Evolutionary conservation across 2,888 invertebrate species (phyloP), one percentile per base, ranked within the genome.

Genomic region (Muschampia plurimacula): DNA sequence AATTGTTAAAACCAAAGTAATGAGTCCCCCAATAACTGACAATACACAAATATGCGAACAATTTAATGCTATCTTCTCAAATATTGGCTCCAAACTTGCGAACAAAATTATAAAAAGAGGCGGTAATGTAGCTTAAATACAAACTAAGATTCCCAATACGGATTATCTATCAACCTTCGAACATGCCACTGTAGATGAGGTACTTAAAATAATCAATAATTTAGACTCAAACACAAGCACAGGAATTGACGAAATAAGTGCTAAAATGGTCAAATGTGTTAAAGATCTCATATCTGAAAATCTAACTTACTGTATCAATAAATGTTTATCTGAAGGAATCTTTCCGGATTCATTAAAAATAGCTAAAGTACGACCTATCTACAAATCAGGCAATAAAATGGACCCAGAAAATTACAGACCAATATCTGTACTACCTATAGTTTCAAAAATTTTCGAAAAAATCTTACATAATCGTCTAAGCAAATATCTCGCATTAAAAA

Each of bases 1-100:
- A 68, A 22, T 70, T 9, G 4, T 15, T 39, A 76, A 76, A 73
- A 49, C 22, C 15, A 76, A 76, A 67, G 52, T 72, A 46, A 49
- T 70, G 22, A 69, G 73, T 8, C 28, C 39, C 0, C 69, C 73
- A 4, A 64, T 64, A 9, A 46, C 64, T 3, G 13, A 44, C 10
- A 9, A 9, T 4, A 44, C 9, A 12, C 28, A 64, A n/a, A 22
- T 64, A 12, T 64, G 64, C 22, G 46, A 64, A 46, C 10, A 7
- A 1, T 60, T 60, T 36, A 60, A 60, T n/a, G 4, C 36, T 7
- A 36, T 13, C 7, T 60, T 60, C 36, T 44, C 64, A 10, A 2
- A 2, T n/a, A 46, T 64, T 5, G 64, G 64, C 8, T 10, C 28
- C 2, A 64, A 44, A 4, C 64, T 64, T 1, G 64, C 64, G 28